Evolutionary conservation across 1,140 invertebrate genomes (phyloP).

Genomic region (Cydia amplana): DNA sequence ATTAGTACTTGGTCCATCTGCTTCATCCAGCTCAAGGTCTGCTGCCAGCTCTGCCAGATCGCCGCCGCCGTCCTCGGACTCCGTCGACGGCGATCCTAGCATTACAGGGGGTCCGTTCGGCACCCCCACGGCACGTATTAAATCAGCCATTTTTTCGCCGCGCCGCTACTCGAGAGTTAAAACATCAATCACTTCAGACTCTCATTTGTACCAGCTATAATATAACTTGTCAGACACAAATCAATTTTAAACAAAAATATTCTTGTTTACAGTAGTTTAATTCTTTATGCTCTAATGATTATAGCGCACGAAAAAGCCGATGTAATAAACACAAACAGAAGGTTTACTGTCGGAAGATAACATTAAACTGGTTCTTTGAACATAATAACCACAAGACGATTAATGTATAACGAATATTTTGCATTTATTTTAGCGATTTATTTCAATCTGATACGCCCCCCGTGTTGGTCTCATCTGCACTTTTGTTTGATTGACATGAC

Average conservation of each 20-base stretch:
- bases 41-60: conserved; percentile 83
- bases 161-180: conserved; percentile 36
- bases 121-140: conserved; percentile 82
- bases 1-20: conserved; percentile 85
- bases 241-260: conserved; percentile 17
- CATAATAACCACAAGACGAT: neutral
- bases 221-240: neutral
- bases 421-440: conserved; percentile 16
- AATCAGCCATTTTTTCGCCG: conserved; percentile 81
- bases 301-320: conserved; percentile 37
- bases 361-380: neutral
- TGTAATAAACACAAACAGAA: neutral
- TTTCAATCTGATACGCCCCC: conserved; percentile 31
- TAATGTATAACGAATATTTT: conserved; percentile 4
- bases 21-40: conserved; percentile 90
- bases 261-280: conserved; percentile 23
- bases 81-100: conserved; percentile 90
- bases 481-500: conserved; percentile 15
- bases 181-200: conserved; percentile 40
- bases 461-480: conserved; percentile 7
- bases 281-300: conserved; percentile 42
- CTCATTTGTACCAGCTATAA: neutral
- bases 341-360: neutral
- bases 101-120: conserved; percentile 82
- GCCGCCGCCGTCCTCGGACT: conserved; percentile 90